Conservation (phyloP, 2,113 vertebrate species). For the Glaucidium brasilianum region DNA sequence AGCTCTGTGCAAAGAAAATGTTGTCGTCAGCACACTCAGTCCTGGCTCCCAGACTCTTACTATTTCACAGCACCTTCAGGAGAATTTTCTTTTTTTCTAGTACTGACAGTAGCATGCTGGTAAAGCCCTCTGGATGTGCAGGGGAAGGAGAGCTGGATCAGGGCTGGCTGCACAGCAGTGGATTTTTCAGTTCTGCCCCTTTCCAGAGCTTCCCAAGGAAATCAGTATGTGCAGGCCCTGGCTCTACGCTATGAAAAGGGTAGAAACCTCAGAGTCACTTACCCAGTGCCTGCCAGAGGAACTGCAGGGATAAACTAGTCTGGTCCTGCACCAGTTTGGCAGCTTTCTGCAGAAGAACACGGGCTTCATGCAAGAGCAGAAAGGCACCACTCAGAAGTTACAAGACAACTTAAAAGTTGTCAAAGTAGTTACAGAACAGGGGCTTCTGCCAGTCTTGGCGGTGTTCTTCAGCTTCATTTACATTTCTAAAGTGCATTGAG, state of each 20-base stretch:
- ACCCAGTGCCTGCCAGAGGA: not conserved
- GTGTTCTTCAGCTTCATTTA: not conserved
- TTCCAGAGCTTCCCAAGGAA: not conserved
- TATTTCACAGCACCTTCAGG: not conserved
- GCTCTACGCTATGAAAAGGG: not conserved
- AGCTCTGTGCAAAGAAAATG: not conserved
- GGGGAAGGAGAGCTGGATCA: not conserved
- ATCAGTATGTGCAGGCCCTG: not conserved
- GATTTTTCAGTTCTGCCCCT: not conserved
- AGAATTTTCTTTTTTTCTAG: not conserved
- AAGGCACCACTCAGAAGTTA: not conserved
- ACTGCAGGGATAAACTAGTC: conserved; percentile 18
- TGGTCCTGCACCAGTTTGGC: conserved; percentile 33
- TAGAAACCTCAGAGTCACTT: not conserved
- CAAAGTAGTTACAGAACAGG: not conserved
- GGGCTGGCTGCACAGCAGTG: not conserved
- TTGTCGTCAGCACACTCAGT: not conserved
- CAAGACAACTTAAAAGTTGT: not conserved
- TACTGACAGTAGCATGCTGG: not conserved
- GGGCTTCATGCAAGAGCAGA: not conserved
- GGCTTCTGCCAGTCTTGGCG: not conserved
- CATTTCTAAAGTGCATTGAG: not conserved
- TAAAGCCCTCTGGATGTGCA: not conserved
- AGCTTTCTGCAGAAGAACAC: not conserved
- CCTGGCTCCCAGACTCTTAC: not conserved